Conservation (phyloP, 1,140 invertebrate species). For the Saccostrea glomerata region DNA sequence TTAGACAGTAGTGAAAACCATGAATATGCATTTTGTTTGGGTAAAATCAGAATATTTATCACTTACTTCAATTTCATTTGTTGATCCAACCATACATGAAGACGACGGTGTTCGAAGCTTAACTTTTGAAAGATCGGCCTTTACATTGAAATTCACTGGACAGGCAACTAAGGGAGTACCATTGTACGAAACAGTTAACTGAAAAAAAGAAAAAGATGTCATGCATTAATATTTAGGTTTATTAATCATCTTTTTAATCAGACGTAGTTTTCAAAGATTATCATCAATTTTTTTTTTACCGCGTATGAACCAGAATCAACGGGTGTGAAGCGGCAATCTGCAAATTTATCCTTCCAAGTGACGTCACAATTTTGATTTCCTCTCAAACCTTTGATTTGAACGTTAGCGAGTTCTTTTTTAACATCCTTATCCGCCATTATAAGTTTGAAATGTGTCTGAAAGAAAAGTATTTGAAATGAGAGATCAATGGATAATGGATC, state of each 20-base stretch:
- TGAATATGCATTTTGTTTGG: neutral
- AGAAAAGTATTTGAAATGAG: neutral
- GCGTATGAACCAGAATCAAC: constrained; percentile 62
- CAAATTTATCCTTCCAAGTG: constrained; percentile 62
- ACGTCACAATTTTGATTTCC: constrained; percentile 54
- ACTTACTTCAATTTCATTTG: constrained; percentile 53
- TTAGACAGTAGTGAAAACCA: neutral
- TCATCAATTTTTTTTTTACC: constrained; percentile 48
- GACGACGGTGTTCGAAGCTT: constrained; percentile 51
- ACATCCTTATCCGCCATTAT: constrained; percentile 55
- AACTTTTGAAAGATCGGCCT: constrained; percentile 59
- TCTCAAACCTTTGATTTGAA: constrained; percentile 51
- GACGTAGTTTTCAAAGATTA: neutral
- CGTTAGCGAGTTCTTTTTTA: constrained; percentile 55
- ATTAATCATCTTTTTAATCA: neutral
- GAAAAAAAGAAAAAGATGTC: constrained; percentile 23
- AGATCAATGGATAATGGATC: neutral
- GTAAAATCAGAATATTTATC: neutral
- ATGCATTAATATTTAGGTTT: neutral
- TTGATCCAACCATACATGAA: constrained; percentile 54
- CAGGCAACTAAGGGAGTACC: constrained; percentile 49
- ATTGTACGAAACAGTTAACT: constrained; percentile 59
- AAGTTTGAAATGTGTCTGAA: constrained; percentile 10
- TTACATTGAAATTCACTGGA: constrained; percentile 59
- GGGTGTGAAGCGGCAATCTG: constrained; percentile 66